Percentiles rank a stretch among this genome's conserved stretches.
phyloP scores from a whole-genome alignment of 2,888 invertebrate species.

The Rotaria sp. region DNA sequence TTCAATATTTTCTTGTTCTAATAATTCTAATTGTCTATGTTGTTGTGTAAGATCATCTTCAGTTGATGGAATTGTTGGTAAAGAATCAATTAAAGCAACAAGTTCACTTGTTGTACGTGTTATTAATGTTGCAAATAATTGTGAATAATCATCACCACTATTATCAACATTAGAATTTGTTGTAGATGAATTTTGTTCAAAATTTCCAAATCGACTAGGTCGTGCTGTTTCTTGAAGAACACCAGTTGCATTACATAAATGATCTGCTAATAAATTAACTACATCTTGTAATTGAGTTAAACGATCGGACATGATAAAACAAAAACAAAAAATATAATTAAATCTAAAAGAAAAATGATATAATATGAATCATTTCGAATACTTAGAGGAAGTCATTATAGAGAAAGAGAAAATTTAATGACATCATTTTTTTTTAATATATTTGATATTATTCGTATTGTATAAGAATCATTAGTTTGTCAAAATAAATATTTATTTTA shows the following conservation, averaged over 20 bases:
- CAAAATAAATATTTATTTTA: too few relatives aligned
- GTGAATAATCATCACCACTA: conserved; percentile 33
- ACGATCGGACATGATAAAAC: conserved; percentile 33
- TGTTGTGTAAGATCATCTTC: background rate
- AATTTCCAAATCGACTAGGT: conserved; percentile 35
- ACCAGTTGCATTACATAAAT: conserved; percentile 41
- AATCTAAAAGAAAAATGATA: too few relatives aligned
- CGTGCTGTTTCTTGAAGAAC: conserved; percentile 37
- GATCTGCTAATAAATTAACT: conserved; percentile 36
- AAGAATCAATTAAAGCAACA: conserved; percentile 38
- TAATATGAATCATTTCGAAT: too few relatives aligned
- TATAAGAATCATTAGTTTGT: too few relatives aligned
- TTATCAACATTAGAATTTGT: conserved; percentile 30
- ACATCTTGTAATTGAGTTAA: conserved; percentile 39
- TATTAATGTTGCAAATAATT: conserved; percentile 33
- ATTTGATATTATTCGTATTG: too few relatives aligned
- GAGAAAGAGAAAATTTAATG: too few relatives aligned
- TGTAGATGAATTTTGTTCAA: conserved; percentile 24
- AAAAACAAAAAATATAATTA: background rate
- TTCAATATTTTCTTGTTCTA: conserved; percentile 33
- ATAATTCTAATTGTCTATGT: conserved; percentile 33
- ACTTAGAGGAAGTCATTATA: too few relatives aligned
- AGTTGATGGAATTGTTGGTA: conserved; percentile 23
- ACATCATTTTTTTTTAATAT: too few relatives aligned
- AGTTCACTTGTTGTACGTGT: conserved; percentile 35